These are phyloP conservation scores for Pseudobourletiella spinata DNA, from an alignment of 1,140 invertebrate genomes.

Conservation along the genomic window DNA sequence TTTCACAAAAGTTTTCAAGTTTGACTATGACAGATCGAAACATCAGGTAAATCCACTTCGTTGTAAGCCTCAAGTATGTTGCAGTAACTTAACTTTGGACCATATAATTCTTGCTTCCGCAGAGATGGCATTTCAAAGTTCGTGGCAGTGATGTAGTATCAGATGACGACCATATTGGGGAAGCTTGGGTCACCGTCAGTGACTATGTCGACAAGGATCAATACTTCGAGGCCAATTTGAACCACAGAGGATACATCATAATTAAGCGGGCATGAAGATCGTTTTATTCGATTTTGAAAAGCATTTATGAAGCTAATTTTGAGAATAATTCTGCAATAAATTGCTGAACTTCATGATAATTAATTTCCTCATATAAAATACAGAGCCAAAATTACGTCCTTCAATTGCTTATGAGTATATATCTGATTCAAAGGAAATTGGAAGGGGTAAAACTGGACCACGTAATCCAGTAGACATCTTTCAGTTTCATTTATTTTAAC, in stretches of 20 bases:
- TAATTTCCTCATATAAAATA: too few relatives aligned
- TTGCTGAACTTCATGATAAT: too few relatives aligned
- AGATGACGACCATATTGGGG: conserved; percentile 25
- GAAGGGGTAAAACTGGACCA: too few relatives aligned
- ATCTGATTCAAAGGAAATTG: too few relatives aligned
- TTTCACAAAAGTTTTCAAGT: conserved; percentile 27
- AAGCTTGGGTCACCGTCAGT: conserved; percentile 25
- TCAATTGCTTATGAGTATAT: too few relatives aligned
- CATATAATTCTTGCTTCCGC: neutral
- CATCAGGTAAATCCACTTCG: conserved; percentile 17
- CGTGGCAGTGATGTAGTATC: conserved; percentile 20
- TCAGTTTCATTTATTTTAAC: too few relatives aligned
- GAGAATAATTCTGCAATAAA: too few relatives aligned
- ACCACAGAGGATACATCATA: conserved; percentile 22
- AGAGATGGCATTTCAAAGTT: conserved; percentile 30
- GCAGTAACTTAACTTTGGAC: neutral
- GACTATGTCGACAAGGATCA: conserved; percentile 31
- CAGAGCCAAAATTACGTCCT: too few relatives aligned
- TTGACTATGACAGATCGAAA: conserved; percentile 27
- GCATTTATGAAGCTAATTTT: too few relatives aligned
- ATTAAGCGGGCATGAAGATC: neutral
- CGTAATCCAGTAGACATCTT: too few relatives aligned
- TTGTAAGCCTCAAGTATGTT: neutral
- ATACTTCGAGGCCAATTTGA: conserved; percentile 20
- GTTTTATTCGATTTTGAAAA: too few relatives aligned